A percentile compares a stretch with the other conserved stretches of the same genome.
Conservation (phyloP, 2,113 vertebrate genomes). For the Hydrolagus affinis region DNA sequence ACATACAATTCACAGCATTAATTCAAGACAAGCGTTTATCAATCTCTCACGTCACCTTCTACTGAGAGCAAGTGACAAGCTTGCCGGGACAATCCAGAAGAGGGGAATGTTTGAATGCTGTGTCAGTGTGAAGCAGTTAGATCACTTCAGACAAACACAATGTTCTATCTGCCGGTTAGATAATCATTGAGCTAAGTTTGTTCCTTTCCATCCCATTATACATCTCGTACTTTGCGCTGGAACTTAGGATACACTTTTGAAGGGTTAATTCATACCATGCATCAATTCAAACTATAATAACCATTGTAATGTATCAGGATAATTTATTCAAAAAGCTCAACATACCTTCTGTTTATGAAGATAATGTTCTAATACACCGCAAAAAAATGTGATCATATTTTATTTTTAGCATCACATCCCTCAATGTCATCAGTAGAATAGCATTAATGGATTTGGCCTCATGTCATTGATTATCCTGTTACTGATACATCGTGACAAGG, state of each 20-base stretch:
- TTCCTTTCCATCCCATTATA: neutral
- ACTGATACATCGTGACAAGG: neutral
- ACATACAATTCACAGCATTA: too few species aligned
- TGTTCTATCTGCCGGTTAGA: neutral
- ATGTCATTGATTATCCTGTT: neutral
- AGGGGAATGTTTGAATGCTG: too few species aligned
- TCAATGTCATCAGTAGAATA: neutral
- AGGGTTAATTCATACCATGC: neutral
- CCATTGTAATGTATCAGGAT: neutral
- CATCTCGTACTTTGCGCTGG: neutral
- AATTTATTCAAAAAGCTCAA: neutral
- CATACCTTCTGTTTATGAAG: neutral
- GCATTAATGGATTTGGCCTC: neutral
- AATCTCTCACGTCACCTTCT: too few species aligned
- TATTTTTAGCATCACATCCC: conserved; percentile 4
- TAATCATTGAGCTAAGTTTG: neutral
- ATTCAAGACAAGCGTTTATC: too few species aligned
- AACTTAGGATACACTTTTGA: neutral
- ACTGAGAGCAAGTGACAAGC: too few species aligned
- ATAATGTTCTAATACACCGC: neutral
- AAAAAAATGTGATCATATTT: neutral
- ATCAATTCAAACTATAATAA: neutral
- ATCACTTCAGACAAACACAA: neutral
- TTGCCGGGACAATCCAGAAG: too few species aligned
- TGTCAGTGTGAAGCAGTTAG: too few species aligned